These are phyloP conservation scores for Blastomussa wellsi DNA, from an alignment of 92 coral and sea anemone genomes.

Conservation along the genomic window DNA sequence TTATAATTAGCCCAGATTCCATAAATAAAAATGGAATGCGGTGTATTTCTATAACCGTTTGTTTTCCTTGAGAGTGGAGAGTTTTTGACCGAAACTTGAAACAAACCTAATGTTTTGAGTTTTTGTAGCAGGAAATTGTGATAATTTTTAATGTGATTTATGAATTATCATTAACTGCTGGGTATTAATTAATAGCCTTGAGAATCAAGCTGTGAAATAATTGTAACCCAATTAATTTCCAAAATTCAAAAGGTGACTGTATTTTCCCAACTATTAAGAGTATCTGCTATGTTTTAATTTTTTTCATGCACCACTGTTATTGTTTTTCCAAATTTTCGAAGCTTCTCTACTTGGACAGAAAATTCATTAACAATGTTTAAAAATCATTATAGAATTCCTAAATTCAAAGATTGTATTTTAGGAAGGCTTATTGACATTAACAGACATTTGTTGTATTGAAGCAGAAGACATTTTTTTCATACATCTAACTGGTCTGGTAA, in stretches of 20 bases:
- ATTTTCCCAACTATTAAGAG: background rate
- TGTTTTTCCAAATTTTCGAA: background rate
- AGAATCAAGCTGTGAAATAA: background rate
- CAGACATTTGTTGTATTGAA: background rate
- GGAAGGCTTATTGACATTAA: background rate
- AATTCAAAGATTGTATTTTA: background rate
- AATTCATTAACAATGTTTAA: background rate
- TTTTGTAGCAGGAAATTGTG: background rate
- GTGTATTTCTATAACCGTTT: background rate
- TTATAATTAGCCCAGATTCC: background rate
- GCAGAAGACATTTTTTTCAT: background rate
- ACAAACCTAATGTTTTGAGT: background rate
- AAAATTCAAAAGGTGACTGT: background rate
- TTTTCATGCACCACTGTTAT: background rate
- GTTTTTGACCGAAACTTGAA: background rate
- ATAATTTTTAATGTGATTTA: background rate
- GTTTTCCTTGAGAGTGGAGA: background rate
- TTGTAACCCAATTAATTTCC: background rate
- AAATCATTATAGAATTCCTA: background rate
- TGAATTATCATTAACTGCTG: background rate
- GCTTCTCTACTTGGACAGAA: background rate
- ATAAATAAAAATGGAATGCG: conserved; percentile 8
- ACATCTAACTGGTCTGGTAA: background rate
- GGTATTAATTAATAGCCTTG: conserved; percentile 2
- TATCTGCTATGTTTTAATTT: background rate